Evolutionary conservation across 1,140 invertebrate species (phyloP).

Genomic region (Danaus melanippus): DNA sequence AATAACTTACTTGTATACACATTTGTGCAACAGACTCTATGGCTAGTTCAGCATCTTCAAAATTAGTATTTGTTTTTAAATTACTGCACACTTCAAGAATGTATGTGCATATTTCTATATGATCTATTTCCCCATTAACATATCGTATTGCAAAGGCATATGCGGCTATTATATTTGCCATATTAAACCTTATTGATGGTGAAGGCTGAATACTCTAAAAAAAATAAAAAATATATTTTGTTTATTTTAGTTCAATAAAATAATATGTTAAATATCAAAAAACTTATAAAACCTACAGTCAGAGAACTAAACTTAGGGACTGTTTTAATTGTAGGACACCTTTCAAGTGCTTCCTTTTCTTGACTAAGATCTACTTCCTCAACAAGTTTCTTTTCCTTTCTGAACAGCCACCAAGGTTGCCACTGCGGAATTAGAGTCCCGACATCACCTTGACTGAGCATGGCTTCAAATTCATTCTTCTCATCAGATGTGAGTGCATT

Average conservation of each 20-base stretch:
- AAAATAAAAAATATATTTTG: constrained; percentile 15
- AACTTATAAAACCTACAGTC: constrained; percentile 59
- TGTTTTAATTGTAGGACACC: constrained; percentile 62
- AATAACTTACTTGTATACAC: constrained; percentile 69
- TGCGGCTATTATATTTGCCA: constrained; percentile 79
- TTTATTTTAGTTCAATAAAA: background rate
- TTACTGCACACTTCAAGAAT: constrained; percentile 75
- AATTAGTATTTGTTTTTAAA: constrained; percentile 75
- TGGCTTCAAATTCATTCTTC: constrained; percentile 79
- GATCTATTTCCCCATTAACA: constrained; percentile 80
- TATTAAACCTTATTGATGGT: constrained; percentile 77
- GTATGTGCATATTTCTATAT: constrained; percentile 72
- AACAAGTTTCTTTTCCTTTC: constrained; percentile 69
- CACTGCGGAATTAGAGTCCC: constrained; percentile 77
- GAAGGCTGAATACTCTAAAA: constrained; percentile 77
- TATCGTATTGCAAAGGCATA: constrained; percentile 78
- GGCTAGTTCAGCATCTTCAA: constrained; percentile 73
- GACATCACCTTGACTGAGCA: constrained; percentile 75
- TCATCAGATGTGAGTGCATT: constrained; percentile 77
- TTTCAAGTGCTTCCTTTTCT: constrained; percentile 35
- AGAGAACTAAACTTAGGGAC: constrained; percentile 71
- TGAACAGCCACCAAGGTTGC: constrained; percentile 81
- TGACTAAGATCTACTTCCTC: constrained; percentile 52
- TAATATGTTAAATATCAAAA: constrained; percentile 1
- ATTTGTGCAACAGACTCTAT: constrained; percentile 75